These are phyloP conservation scores for Apotomis turbidana DNA, from an alignment of 2,888 invertebrate genomes.

Conservation along the genomic window DNA sequence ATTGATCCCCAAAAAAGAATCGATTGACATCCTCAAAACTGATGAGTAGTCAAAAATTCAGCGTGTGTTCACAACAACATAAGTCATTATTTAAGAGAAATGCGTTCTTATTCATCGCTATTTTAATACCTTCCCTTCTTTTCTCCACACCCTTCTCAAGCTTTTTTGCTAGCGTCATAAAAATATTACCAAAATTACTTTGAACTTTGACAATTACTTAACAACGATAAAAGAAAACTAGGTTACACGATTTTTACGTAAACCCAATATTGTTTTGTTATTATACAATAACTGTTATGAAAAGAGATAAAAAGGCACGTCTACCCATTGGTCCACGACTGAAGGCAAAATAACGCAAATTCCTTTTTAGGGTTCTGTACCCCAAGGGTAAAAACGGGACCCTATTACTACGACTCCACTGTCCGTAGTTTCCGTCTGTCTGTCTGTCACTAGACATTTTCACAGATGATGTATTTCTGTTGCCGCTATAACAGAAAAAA, in stretches of 20 bases:
- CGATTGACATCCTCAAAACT: too few species aligned
- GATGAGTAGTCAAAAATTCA: too few species aligned
- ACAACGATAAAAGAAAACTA: conserved; percentile 5
- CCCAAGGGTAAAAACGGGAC: not conserved
- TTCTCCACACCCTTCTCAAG: not conserved
- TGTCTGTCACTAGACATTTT: too few species aligned
- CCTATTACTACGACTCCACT: too few species aligned
- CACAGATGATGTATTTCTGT: too few species aligned
- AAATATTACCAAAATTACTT: not conserved
- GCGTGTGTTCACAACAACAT: too few species aligned
- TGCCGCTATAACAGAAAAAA: not conserved
- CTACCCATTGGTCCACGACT: not conserved
- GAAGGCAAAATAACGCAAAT: conserved; percentile 2
- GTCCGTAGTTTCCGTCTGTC: too few species aligned
- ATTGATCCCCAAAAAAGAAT: too few species aligned
- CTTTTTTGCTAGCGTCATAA: not conserved
- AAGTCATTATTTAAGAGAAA: too few species aligned
- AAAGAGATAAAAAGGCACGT: conserved; percentile 25
- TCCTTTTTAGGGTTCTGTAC: not conserved
- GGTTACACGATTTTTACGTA: conserved; percentile 28
- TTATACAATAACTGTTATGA: conserved; percentile 41
- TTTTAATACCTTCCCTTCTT: too few species aligned
- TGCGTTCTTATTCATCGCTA: too few species aligned
- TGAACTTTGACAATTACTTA: not conserved
- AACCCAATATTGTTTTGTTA: conserved; percentile 18